Conservation (phyloP, 2,888 invertebrate genomes). For the Gymnoscelis rufifasciata region DNA sequence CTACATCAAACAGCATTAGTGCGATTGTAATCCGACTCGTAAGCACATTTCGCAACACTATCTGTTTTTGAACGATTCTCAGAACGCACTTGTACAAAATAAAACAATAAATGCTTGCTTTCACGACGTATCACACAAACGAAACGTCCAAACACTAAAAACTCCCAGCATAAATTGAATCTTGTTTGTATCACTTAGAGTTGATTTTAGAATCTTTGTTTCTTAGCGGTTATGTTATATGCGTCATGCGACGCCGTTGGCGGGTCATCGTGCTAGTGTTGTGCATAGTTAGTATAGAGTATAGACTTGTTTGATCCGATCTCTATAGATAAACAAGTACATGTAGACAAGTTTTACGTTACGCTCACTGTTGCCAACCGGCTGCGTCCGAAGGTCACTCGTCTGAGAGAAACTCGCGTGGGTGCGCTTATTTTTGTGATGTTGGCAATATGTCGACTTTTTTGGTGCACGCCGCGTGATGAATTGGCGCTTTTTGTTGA, state of each 20-base stretch:
- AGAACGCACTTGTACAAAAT: slow-evolving; percentile 68
- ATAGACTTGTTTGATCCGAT: slow-evolving; percentile 51
- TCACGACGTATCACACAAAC: slow-evolving; percentile 43
- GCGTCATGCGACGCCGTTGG: slow-evolving; percentile 59
- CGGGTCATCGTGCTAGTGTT: slow-evolving; percentile 69
- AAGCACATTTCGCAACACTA: slow-evolving; percentile 47
- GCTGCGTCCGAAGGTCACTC: slow-evolving; percentile 66
- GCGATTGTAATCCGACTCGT: slow-evolving; percentile 23
- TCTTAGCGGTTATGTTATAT: slow-evolving; percentile 34
- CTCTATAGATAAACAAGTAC: slow-evolving; percentile 42
- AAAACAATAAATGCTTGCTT: slow-evolving; percentile 72
- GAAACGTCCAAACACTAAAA: slow-evolving; percentile 37
- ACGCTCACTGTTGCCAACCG: slow-evolving; percentile 71
- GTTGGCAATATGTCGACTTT: slow-evolving; percentile 15
- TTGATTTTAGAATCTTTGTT: slow-evolving; percentile 28
- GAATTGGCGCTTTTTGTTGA: slow-evolving; percentile 1
- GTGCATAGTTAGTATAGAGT: slow-evolving; percentile 18
- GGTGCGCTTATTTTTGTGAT: slow-evolving; percentile 26
- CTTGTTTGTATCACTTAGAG: slow-evolving; percentile 27
- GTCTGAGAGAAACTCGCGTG: slow-evolving; percentile 33
- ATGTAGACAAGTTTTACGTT: slow-evolving; percentile 51
- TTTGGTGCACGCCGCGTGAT: slow-evolving; percentile 1
- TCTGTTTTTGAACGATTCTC: slow-evolving; percentile 60
- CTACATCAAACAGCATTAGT: slow-evolving; percentile 20
- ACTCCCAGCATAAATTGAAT: slow-evolving; percentile 26